A percentile compares a stretch with the other conserved stretches of the same genome.
phyloP scores from a whole-genome alignment of 2,797 vertebrate genomes.

The Hydrocynus forskahlii region DNA sequence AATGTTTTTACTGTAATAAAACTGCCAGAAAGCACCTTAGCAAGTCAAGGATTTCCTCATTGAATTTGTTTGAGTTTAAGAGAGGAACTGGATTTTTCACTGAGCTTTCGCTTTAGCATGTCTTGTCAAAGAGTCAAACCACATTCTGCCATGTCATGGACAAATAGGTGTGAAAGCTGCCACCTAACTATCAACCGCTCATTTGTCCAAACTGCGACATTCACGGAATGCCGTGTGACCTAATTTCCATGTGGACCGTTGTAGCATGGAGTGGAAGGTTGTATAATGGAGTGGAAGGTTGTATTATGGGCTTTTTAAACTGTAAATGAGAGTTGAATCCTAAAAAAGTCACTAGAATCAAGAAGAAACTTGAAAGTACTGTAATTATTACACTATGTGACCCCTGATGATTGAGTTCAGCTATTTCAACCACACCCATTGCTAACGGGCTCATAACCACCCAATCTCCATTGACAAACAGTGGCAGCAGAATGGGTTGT shows the following conservation, averaged over 20 bases:
- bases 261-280: background rate
- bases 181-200: slow-evolving; percentile 6
- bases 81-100: background rate
- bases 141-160: background rate
- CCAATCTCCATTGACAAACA: too few relatives aligned
- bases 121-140: background rate
- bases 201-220: background rate
- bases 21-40: too few relatives aligned
- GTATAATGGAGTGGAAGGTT: too few relatives aligned
- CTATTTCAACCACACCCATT: too few relatives aligned
- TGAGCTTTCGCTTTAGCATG: background rate
- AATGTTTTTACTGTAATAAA: too few relatives aligned
- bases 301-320: background rate
- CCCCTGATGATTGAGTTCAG: too few relatives aligned
- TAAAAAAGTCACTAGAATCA: background rate
- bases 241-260: too few relatives aligned
- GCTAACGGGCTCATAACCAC: too few relatives aligned
- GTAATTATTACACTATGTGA: too few relatives aligned
- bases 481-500: too few relatives aligned
- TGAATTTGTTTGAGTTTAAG: too few relatives aligned
- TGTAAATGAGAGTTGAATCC: background rate
- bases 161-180: background rate
- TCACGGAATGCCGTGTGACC: slow-evolving; percentile 22
- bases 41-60: too few relatives aligned
- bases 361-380: background rate